Conservation (phyloP, 2,888 invertebrate genomes). For the Cantharis nigra region DNA sequence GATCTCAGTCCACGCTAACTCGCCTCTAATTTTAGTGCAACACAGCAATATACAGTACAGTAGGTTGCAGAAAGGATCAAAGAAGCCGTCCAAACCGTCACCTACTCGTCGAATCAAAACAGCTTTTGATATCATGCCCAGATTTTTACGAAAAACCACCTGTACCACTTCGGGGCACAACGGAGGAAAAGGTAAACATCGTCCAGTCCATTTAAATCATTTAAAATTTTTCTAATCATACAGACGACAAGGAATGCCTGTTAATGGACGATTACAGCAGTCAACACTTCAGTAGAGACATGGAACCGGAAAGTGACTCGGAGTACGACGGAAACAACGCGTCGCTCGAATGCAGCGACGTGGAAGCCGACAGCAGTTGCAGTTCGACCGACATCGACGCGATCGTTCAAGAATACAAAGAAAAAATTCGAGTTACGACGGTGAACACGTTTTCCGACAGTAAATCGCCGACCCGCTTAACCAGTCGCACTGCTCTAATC, state of each 20-base stretch:
- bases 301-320: conserved; percentile 46
- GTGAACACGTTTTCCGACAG: conserved; percentile 46
- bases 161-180: not conserved
- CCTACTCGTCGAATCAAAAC: conserved; percentile 33
- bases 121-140: conserved; percentile 39
- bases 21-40: conserved; percentile 26
- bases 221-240: conserved; percentile 48
- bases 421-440: conserved; percentile 63
- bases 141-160: conserved; percentile 33
- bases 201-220: not conserved
- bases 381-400: conserved; percentile 79
- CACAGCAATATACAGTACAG: conserved; percentile 47
- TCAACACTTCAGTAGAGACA: conserved; percentile 44
- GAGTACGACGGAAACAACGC: conserved; percentile 49
- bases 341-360: conserved; percentile 43
- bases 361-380: conserved; percentile 62
- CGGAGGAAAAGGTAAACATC: conserved; percentile 3
- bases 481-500: conserved; percentile 44
- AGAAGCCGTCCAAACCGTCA: conserved; percentile 11
- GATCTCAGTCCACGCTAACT: too few species aligned
- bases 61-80: conserved; percentile 39
- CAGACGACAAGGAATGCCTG: conserved; percentile 64
- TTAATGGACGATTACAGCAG: conserved; percentile 61
- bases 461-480: conserved; percentile 42
- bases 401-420: conserved; percentile 76